Conservation (phyloP, 2,888 invertebrate species). For the Drosophila falleni region DNA sequence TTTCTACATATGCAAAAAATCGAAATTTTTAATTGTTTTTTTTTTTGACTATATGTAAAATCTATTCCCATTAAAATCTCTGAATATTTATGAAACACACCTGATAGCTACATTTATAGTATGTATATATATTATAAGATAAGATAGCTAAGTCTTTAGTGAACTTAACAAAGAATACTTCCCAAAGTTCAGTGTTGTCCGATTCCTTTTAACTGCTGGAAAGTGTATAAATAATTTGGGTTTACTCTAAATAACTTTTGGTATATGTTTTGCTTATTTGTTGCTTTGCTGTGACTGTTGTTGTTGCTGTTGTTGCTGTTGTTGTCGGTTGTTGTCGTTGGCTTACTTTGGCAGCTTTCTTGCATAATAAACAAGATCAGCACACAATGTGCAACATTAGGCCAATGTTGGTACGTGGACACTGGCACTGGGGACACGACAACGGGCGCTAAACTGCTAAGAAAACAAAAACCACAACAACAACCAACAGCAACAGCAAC, state of each 20-base stretch:
- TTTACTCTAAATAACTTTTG: constrained; percentile 17
- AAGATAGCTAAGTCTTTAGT: not conserved
- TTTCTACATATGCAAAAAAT: too few species aligned
- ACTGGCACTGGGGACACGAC: constrained; percentile 68
- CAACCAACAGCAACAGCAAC: constrained; percentile 31
- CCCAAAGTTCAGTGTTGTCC: too few species aligned
- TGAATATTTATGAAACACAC: not conserved
- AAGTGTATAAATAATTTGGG: constrained; percentile 1
- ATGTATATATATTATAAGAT: not conserved
- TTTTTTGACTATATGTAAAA: too few species aligned
- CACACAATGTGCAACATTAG: constrained; percentile 81
- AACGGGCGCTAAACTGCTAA: constrained; percentile 72
- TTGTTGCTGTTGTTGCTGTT: constrained; percentile 24
- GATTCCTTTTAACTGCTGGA: not conserved
- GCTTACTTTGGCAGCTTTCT: constrained; percentile 78
- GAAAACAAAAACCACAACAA: constrained; percentile 53
- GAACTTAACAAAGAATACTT: not conserved
- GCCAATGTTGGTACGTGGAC: constrained; percentile 80
- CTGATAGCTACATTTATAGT: not conserved
- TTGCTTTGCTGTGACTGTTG: not conserved
- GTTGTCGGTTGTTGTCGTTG: constrained; percentile 46
- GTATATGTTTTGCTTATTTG: constrained; percentile 27
- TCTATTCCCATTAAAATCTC: not conserved
- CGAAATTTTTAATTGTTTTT: too few species aligned
- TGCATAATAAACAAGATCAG: constrained; percentile 82